Evolutionary conservation across 2,888 invertebrate species (phyloP), one percentile per base, ranked within the genome.

Genomic region (Rhyacophila evoluta): DNA sequence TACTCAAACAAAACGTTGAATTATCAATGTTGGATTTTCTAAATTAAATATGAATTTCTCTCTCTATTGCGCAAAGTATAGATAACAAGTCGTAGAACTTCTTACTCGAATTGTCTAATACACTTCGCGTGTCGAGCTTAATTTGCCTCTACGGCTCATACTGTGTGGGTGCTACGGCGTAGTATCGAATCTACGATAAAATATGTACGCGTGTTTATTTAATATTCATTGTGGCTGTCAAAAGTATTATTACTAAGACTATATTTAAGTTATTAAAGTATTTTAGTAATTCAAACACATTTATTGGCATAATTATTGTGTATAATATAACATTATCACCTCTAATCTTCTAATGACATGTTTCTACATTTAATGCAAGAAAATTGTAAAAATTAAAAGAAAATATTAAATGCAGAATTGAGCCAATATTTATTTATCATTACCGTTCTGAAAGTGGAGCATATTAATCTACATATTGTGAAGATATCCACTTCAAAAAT

Each of bases 51-150:
- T 55, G 55, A 55, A 55, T 55, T 10, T 15, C 55, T 19, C 19
- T 55, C 25, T 8, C 8, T n/a, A n/a, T 19, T 19, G 55, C 8
- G 19, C 15, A 19, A 19, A 55, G 55, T 12, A 55, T 55, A 55
- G 55, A 55, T 55, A 55, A 25, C 55, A 55, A 55, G 55, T 55
- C 55, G 55, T 55, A 19, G 19, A 55, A 19, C 55, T 55, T 55
- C 55, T 19, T 19, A 19, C 19, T 55, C 19, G 19, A 55, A 55
- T 55, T 55, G 55, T 55, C 15, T 55, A 55, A 55, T 55, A 55
- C 55, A 55, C 55, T 55, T 55, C 55, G 55, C 55, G 55, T 55
- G 55, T 55, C 19, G 55, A 19, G 55, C 55, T 55, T 55, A 55
- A 55, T 55, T 55, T 55, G 12, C 19, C 55, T 55, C 55, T 25